Base-by-base conservation (phyloP, 1,140 invertebrate species). In the Trichonephila clavata region DNA sequence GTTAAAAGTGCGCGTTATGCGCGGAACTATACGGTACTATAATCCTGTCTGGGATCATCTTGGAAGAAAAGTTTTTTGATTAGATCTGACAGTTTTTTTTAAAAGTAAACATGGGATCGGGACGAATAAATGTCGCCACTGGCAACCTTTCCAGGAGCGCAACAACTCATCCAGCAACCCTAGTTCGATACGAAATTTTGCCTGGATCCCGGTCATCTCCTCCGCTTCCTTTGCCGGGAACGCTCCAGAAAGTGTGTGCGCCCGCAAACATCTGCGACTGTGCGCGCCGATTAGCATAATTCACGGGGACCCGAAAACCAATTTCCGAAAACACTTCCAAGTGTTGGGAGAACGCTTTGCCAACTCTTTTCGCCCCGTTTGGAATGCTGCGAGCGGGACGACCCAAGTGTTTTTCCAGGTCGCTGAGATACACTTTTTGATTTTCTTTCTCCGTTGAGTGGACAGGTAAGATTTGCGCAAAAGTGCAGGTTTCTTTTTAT, bases 121-220 rank as follows among this genome's bases (percentile, higher is more conserved):
- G 4, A 43, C 6, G 50, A 59, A 59, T n/a, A 83, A 57, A 20
- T 14, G 7, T 59, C 71, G 81, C 81, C 81, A 83, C n/a, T 8
- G 43, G 27, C 27, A 77, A 39, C 71, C 32, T 77, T 71, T 77
- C 71, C 71, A 77, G 81, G 81, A 83, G 81, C 81, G 81, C 81
- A 59, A 59, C 81, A 59, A 50, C 71, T 32, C 71, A 18, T 7
- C 13, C 20, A 13, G 81, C 81, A 83, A 83, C 81, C 71, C 81
- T 83, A 59, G 21, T 83, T 83, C 81, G 81, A 83, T 83, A 21
- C 81, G 43, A 50, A 59, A 50, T 83, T 57, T 59, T 57, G 81
- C 81, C 81, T 57, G 81, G 81, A 83, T 57, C 81, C 81, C 81
- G 81, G 81, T 83, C 81, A 83, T 83, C 81, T 83, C 81, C 50